Evolutionary conservation across 2,113 vertebrate genomes (phyloP).

Genomic region (Peromyscus leucopus): DNA sequence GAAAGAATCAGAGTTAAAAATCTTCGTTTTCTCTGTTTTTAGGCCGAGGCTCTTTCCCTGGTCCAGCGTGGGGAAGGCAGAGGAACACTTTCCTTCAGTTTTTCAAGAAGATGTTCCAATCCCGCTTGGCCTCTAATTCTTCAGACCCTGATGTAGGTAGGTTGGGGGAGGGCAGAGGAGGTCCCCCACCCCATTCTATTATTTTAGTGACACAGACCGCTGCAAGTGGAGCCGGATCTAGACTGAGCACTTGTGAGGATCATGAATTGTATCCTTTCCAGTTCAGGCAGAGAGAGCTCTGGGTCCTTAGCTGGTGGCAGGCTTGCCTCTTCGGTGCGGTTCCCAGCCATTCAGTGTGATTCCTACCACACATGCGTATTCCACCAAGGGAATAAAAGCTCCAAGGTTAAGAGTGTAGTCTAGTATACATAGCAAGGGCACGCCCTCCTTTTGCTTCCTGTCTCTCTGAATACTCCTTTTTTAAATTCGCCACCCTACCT

Average conservation of each 20-base stretch:
- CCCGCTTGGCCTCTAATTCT: neutral
- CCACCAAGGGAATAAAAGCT: neutral
- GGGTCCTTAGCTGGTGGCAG: neutral
- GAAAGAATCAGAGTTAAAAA: slow-evolving; percentile 49
- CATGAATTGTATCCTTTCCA: neutral
- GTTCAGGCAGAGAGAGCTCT: neutral
- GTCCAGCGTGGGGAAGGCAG: neutral
- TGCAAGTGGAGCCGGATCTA: neutral
- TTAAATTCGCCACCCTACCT: fast-evolving
- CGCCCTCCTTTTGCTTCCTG: neutral
- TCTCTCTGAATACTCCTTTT: neutral
- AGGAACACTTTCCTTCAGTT: neutral
- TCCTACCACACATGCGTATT: neutral
- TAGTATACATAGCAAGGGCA: neutral
- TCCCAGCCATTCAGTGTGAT: neutral
- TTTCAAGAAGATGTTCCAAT: neutral
- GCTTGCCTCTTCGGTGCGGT: neutral
- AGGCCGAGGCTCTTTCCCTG: neutral
- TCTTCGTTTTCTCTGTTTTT: neutral
- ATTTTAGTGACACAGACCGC: too few species aligned
- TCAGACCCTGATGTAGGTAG: neutral
- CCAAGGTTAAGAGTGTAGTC: neutral
- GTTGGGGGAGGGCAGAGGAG: neutral
- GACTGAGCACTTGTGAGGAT: neutral
- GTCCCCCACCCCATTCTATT: fast-evolving